These are phyloP conservation scores for Agrochola lota DNA, from an alignment of 2,888 invertebrate species.

Conservation along the genomic window DNA sequence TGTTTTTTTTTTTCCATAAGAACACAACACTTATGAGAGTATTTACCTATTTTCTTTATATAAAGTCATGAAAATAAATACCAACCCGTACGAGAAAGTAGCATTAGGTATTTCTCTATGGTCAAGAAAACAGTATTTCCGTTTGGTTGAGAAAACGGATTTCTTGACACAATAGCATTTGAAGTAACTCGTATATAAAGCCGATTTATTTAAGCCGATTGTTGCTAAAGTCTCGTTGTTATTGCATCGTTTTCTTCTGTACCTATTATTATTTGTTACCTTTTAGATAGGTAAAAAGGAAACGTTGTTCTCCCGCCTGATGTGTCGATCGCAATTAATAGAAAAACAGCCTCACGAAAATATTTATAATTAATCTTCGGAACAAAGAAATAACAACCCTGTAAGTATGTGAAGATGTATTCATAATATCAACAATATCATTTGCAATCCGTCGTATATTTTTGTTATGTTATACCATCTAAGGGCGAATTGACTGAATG, in stretches of 20 bases:
- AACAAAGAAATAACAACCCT: constrained; percentile 10
- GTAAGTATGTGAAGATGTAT: background rate
- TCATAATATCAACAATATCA: constrained; percentile 1
- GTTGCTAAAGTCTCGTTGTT: background rate
- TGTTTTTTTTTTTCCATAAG: background rate
- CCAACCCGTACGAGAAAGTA: background rate
- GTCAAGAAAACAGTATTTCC: background rate
- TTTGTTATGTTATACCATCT: background rate
- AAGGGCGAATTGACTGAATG: too few relatives aligned
- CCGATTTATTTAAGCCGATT: background rate
- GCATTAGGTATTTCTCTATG: background rate
- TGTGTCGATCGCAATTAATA: constrained; percentile 15
- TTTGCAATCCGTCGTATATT: background rate
- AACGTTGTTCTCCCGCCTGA: background rate
- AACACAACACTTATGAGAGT: background rate
- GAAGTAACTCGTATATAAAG: background rate
- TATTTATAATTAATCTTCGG: constrained; percentile 1
- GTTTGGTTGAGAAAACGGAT: background rate
- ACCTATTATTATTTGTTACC: background rate
- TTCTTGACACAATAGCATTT: too few relatives aligned
- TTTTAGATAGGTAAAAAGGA: background rate
- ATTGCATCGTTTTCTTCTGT: background rate
- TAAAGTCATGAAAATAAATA: background rate
- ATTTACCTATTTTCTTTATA: too few relatives aligned
- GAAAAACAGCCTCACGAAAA: background rate